Evolutionary conservation across 1,140 invertebrate genomes (phyloP), one percentile per base, ranked within the genome.

Genomic region (Achatina immaculata): DNA sequence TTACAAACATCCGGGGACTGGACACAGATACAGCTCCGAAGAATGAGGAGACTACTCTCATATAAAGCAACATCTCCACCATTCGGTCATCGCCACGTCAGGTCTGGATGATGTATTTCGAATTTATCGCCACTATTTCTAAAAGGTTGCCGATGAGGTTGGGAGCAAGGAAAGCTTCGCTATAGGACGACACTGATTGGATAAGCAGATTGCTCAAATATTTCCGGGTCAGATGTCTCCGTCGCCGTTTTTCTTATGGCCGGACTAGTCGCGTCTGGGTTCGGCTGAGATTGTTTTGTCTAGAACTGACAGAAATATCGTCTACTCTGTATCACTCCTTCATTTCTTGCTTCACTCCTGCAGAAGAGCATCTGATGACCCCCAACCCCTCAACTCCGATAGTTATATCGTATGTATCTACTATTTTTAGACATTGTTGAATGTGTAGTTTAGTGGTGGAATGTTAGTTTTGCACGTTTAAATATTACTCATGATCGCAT

Each of bases 201-300:
- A 71, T 71, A 71, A 71, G 68, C 68, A 71, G 68, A 71, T 71
- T 71, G 68, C 42, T 71, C 68, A 71, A 71, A 71, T 71, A 71
- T 71, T 42, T 71, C 36, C 68, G 68, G 36, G 68, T 71, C 68
- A 42, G 38, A 71, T 34, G 68, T 71, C 68, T 40, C 34, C n/a
- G 38, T 28, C n/a, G 65, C n/a, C 65, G 48, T 62, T 31, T 62
- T 62, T 62, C 28, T 62, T 31, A 28, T 62, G 31, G 58, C 28
- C n/a, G 1, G 4, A 62, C n/a, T 62, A 28, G n/a, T 16, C 58
- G n/a, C 28, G 58, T 62, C 58, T 28, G 28, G 58, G 21, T 9
- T 4, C n/a, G 31, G n/a, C 28, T 31, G 58, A 62, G 58, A 62
- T 62, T 62, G 58, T 28, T 62, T 62, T 62, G 28, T 62, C 58